Evolutionary conservation across 2,888 invertebrate genomes (phyloP).

Genomic region (Cerastis leucographa): DNA sequence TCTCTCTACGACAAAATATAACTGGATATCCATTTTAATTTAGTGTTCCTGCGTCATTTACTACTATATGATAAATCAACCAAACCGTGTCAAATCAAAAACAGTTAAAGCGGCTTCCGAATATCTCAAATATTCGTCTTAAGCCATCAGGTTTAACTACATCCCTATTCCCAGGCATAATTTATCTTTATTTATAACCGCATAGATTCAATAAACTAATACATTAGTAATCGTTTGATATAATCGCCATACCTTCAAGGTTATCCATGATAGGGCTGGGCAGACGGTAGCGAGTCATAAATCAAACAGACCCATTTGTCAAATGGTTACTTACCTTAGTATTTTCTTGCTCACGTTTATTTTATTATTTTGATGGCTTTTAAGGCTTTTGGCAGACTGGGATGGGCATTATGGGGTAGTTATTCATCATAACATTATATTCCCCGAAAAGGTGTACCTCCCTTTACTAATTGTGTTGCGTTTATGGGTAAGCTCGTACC

Average conservation of each 20-base stretch:
- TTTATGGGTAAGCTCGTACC: too few species aligned
- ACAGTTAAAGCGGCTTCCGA: not conserved
- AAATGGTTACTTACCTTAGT: constrained; percentile 39
- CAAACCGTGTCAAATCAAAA: not conserved
- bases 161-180: constrained; percentile 2
- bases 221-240: constrained; percentile 36
- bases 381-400: constrained; percentile 1
- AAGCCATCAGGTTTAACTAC: not conserved
- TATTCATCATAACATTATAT: not conserved
- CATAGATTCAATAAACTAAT: constrained; percentile 33
- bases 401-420: not conserved
- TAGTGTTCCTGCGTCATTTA: not conserved
- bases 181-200: constrained; percentile 48
- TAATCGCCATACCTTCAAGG: constrained; percentile 44
- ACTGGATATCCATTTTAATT: not conserved
- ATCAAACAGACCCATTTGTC: constrained; percentile 58
- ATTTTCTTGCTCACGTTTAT: constrained; percentile 45
- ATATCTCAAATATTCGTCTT: constrained; percentile 15
- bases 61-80: not conserved
- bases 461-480: too few species aligned
- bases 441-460: not conserved
- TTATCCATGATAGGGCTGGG: constrained; percentile 23
- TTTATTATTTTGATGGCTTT: constrained; percentile 33
- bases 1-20: not conserved
- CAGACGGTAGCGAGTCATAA: constrained; percentile 46